Conservation (phyloP, 2,888 invertebrate genomes). For the Callyntrura sp. region DNA sequence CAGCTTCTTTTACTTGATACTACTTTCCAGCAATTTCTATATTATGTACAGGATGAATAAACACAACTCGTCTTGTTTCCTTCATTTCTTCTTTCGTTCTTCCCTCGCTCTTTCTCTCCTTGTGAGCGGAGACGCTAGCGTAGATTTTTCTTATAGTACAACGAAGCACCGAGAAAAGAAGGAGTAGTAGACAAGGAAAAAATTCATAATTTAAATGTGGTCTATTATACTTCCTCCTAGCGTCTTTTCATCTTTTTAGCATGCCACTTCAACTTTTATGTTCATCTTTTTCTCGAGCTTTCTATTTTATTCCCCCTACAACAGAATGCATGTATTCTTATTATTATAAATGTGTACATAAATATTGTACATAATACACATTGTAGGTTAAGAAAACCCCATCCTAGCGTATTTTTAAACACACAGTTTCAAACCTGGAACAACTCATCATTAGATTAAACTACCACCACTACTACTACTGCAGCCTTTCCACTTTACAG, state of each 20-base stretch:
- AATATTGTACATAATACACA: not conserved
- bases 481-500: conserved; percentile 32
- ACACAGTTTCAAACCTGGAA: not conserved
- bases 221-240: conserved; percentile 66
- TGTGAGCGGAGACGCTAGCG: not conserved
- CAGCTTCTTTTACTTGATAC: not conserved
- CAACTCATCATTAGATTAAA: conserved; percentile 9
- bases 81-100: conserved; percentile 2
- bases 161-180: not conserved
- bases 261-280: conserved; percentile 45
- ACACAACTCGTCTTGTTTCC: conserved; percentile 18
- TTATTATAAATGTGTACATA: too few species aligned
- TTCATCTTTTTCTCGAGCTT: conserved; percentile 38
- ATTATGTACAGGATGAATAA: not conserved
- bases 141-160: not conserved
- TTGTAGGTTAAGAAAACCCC: not conserved
- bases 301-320: conserved; percentile 20
- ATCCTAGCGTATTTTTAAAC: conserved; percentile 4
- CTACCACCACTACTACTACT: not conserved
- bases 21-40: conserved; percentile 22
- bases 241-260: conserved; percentile 65
- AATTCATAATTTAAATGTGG: conserved; percentile 77
- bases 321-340: not conserved
- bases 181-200: conserved; percentile 50
- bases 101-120: not conserved